Evolutionary conservation across 2,888 invertebrate species (phyloP).

Genomic region (Melipona beecheii): DNA sequence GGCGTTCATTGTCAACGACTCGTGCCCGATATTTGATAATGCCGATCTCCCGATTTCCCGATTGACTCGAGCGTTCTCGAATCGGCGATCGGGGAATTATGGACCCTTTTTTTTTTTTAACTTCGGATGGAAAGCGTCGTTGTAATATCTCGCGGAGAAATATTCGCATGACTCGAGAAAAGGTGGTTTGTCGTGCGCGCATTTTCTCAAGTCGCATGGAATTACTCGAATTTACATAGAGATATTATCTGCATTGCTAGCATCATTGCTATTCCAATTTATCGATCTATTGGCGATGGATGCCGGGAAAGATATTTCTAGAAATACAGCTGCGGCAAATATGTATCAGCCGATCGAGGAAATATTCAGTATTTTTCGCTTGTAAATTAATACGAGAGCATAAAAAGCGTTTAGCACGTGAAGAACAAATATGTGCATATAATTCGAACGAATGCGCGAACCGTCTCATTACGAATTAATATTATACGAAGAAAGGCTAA

Average conservation of each 20-base stretch:
- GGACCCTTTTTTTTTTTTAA: too few relatives aligned
- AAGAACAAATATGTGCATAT: neutral
- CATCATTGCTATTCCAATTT: neutral
- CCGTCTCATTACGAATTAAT: slow-evolving; percentile 5
- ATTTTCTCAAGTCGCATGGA: too few relatives aligned
- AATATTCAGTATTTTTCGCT: neutral
- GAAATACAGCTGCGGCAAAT: neutral
- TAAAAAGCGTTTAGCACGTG: neutral
- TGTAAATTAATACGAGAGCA: slow-evolving; percentile 7
- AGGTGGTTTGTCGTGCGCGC: neutral
- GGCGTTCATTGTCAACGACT: slow-evolving; percentile 12
- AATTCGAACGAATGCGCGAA: neutral
- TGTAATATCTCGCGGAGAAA: neutral
- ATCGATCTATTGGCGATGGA: neutral
- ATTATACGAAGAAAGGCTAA: neutral
- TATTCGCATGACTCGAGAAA: neutral
- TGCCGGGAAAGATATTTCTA: neutral
- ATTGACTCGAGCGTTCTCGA: neutral
- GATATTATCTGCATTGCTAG: too few relatives aligned
- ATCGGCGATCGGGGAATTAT: neutral
- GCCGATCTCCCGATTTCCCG: neutral
- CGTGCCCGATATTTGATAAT: neutral
- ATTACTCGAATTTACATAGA: too few relatives aligned
- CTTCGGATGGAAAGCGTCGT: too few relatives aligned
- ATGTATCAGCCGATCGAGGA: neutral